A percentile compares a stretch with the other conserved stretches of the same genome.
Conservation (phyloP, 2,113 vertebrate species). For the Megaptera novaeangliae region DNA sequence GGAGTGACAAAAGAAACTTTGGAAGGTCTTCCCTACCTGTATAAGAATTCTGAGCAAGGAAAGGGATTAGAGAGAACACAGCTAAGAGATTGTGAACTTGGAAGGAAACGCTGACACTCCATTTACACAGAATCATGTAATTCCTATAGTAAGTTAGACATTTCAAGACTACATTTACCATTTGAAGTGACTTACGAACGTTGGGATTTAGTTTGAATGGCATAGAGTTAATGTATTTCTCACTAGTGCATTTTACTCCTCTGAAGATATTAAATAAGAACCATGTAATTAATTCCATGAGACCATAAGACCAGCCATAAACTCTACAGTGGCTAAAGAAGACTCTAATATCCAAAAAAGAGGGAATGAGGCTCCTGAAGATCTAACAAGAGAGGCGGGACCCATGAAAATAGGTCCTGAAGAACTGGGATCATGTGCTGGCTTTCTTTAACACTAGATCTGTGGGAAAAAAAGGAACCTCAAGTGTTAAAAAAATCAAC, state of each 20-base stretch:
- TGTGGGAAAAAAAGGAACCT: neutral
- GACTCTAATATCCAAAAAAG: neutral
- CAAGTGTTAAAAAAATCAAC: slow-evolving; percentile 4
- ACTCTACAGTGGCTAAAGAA: neutral
- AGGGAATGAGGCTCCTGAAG: neutral
- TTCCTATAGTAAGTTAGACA: neutral
- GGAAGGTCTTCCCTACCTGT: neutral
- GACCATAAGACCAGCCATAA: neutral
- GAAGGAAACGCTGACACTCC: neutral
- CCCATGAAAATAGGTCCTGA: neutral
- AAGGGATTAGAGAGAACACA: neutral
- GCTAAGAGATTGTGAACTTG: neutral
- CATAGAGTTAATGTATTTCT: neutral
- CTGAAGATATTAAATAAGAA: neutral
- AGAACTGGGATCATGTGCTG: neutral
- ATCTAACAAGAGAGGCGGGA: neutral
- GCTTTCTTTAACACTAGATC: neutral
- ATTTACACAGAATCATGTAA: neutral
- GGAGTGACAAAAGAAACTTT: neutral
- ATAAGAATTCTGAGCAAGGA: neutral
- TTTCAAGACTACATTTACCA: neutral
- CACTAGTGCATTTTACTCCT: neutral
- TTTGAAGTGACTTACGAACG: neutral
- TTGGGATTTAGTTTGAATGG: neutral
- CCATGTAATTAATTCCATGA: neutral